phyloP scores from a whole-genome alignment of 1,140 invertebrate genomes.

The Uloborus diversus region DNA sequence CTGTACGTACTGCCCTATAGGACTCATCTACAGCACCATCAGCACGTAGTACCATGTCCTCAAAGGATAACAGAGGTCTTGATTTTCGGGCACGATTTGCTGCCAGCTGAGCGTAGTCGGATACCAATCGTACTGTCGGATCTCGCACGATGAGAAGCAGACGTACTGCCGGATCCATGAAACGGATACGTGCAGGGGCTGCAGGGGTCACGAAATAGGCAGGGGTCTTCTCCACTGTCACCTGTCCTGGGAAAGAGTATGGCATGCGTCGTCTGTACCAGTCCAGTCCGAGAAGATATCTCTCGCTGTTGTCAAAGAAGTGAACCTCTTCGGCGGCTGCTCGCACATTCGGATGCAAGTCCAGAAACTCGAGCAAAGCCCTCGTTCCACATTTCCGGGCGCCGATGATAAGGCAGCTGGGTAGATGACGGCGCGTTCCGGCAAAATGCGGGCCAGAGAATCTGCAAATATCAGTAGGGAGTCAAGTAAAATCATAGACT shows the following conservation, averaged over 20 bases:
- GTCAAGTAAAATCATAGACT: too few relatives aligned
- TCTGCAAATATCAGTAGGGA: too few relatives aligned
- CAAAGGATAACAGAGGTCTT: slow-evolving; percentile 69
- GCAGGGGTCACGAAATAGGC: slow-evolving; percentile 66
- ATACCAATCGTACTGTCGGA: slow-evolving; percentile 70
- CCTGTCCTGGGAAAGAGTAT: slow-evolving; percentile 64
- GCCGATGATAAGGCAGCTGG: slow-evolving; percentile 68
- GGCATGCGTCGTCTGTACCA: slow-evolving; percentile 70
- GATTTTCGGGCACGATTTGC: slow-evolving; percentile 51
- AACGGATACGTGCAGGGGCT: slow-evolving; percentile 64
- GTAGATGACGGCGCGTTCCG: slow-evolving; percentile 61
- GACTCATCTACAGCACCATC: slow-evolving; percentile 84
- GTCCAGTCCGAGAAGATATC: slow-evolving; percentile 65
- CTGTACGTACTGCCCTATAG: slow-evolving; percentile 80
- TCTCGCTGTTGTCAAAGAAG: slow-evolving; percentile 67
- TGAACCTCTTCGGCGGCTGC: slow-evolving; percentile 66
- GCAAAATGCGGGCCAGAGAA: slow-evolving; percentile 54
- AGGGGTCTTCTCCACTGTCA: slow-evolving; percentile 69
- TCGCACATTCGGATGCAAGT: slow-evolving; percentile 65
- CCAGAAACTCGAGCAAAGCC: slow-evolving; percentile 67
- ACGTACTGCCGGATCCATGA: slow-evolving; percentile 69
- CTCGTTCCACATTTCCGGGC: slow-evolving; percentile 68
- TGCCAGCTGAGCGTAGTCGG: slow-evolving; percentile 69
- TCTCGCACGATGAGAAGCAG: slow-evolving; percentile 70
- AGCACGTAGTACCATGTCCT: slow-evolving; percentile 76